Evolutionary conservation across 2,113 vertebrate species (phyloP), one percentile per base, ranked within the genome.

Genomic region (Nothobranchius furzeri): DNA sequence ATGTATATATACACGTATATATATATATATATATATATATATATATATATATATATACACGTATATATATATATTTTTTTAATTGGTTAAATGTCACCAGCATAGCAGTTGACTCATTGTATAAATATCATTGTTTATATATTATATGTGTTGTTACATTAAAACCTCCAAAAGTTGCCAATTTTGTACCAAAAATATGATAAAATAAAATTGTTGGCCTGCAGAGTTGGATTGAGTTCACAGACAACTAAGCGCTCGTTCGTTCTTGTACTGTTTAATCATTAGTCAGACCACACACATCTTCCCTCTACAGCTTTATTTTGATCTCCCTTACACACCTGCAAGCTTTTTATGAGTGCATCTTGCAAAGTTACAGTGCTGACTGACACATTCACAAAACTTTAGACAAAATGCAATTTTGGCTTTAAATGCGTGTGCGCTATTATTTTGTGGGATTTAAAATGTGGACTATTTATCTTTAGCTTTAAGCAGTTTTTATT

Each of bases 401-500:
- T 12, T 10, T 15, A 17, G 2, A 17, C 20, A 9, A 8, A 17
- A 14, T 20, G 17, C 10, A 20, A 5, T 24, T 37, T 35, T 54
- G 0, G 20, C 10, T 15, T 6, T 3, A 12, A 46, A 3, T 30
- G 20, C 10, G 46, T 15, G 9, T 47, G 14, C 7, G 8, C 25
- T n/a, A 3, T n/a, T 36, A 25, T 24, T 57, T 5, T 45, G 10
- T 49, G 25, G 15, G 55, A 57, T 12, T 9, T 11, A 37, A 65
- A 74, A 14, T 56, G 55, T 57, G 15, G 64, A 30, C 17, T 55
- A 46, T 76, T 74, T 68, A 58, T 78, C n/a, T 46, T 46, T 48
- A 55, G 64, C 40, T 36, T 37, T 46, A 50, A 10, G 11, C 35
- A 4, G 37, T 68, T 48, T 70, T 0, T 63, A 59, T 69, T 69